phyloP scores from a whole-genome alignment of 2,113 vertebrate species.

The Rhinoptilus africanus region DNA sequence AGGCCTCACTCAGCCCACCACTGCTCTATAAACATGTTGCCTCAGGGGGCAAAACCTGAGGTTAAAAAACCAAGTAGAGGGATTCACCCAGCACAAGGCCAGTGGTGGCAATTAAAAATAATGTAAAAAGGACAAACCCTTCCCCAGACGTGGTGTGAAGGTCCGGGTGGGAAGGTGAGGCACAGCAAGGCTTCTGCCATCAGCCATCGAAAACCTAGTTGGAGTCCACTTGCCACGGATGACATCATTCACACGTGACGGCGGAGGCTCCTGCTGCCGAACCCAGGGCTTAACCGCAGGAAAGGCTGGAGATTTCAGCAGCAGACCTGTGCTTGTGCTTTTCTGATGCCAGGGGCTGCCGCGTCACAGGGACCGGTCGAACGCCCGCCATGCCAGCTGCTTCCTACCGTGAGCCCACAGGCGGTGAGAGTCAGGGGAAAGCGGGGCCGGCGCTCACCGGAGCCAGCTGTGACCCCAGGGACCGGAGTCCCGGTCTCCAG shows the following conservation, averaged over 20 bases:
- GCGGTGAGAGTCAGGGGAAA: not conserved
- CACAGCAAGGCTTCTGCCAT: not conserved
- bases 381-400: fast-evolving
- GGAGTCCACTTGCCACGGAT: not conserved
- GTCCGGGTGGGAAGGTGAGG: not conserved
- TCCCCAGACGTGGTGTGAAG: not conserved
- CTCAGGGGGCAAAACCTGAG: not conserved
- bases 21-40: not conserved
- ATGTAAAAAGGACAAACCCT: not conserved
- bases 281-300: not conserved
- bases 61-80: not conserved
- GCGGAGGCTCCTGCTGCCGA: not conserved
- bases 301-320: not conserved
- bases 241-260: not conserved
- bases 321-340: not conserved
- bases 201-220: not conserved
- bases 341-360: not conserved
- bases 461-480: not conserved
- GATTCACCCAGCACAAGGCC: not conserved
- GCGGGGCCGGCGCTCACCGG: fast-evolving
- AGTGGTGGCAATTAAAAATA: not conserved
- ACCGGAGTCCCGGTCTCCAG: not conserved
- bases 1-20: not conserved
- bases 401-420: not conserved
- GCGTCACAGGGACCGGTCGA: not conserved